Percentiles rank a stretch among this genome's conserved stretches.
Evolutionary conservation across 2,888 invertebrate genomes (phyloP).

Genomic region (Idaea dimidiata): DNA sequence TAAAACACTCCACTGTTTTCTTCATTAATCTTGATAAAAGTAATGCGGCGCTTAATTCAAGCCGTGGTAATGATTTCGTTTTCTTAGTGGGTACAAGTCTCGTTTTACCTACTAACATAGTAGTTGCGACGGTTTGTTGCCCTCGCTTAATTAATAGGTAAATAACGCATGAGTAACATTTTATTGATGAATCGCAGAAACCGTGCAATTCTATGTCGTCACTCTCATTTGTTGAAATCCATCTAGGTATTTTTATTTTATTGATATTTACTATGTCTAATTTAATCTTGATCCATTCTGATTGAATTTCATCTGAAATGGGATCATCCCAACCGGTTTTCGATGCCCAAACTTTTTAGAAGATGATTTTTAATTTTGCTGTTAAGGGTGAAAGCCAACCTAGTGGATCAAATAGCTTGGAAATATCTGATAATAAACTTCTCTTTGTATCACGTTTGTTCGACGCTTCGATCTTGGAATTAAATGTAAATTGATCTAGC

Average conservation of each 20-base stretch:
- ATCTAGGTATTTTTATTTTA: constrained; percentile 9
- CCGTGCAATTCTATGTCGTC: constrained; percentile 11
- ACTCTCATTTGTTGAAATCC: background rate
- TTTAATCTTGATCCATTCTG: constrained; percentile 14
- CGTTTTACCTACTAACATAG: constrained; percentile 4
- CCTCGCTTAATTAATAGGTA: constrained; percentile 6
- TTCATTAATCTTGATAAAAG: constrained; percentile 6
- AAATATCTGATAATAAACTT: constrained; percentile 10
- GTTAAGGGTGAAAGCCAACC: constrained; percentile 13
- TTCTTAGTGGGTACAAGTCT: constrained; percentile 7
- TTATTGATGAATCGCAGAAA: constrained; percentile 13
- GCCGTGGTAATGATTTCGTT: constrained; percentile 3
- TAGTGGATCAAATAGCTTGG: constrained; percentile 8
- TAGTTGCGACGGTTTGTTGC: background rate
- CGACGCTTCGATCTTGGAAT: constrained; percentile 4
- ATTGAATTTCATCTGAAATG: constrained; percentile 7
- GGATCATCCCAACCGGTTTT: constrained; percentile 13
- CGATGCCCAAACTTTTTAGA: constrained; percentile 7
- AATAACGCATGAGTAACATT: constrained; percentile 8
- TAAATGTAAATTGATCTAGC: constrained; percentile 13
- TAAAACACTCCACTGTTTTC: constrained; percentile 1
- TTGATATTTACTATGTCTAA: constrained; percentile 9
- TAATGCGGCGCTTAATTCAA: constrained; percentile 5
- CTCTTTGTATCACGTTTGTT: constrained; percentile 6
- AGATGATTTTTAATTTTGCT: constrained; percentile 8